These are phyloP conservation scores for Calypte anna DNA, from an alignment of 2,113 vertebrate species.

Conservation along the genomic window DNA sequence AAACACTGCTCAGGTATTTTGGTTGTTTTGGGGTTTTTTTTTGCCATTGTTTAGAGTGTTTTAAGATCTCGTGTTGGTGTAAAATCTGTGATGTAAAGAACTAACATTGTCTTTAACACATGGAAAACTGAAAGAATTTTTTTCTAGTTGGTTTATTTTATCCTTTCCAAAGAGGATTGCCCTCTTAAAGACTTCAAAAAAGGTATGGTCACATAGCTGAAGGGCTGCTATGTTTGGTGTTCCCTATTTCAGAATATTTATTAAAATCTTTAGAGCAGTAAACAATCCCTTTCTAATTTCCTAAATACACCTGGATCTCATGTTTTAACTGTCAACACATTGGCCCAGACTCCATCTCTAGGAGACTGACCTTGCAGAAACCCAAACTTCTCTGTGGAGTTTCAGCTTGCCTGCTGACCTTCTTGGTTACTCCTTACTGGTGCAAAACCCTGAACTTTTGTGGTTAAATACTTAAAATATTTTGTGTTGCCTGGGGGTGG, in stretches of 20 bases:
- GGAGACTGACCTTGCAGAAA: background rate
- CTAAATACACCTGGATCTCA: background rate
- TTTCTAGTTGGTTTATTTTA: background rate
- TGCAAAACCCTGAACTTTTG: background rate
- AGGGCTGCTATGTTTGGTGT: background rate
- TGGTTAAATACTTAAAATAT: background rate
- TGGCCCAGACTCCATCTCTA: background rate
- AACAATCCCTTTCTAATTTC: background rate
- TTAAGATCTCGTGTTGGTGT: background rate
- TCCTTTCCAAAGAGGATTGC: background rate
- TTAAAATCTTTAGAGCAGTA: background rate
- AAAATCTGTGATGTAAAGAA: background rate
- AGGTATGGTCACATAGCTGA: rapidly evolving
- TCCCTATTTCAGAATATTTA: background rate
- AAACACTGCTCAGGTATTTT: constrained; percentile 74
- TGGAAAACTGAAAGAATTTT: background rate
- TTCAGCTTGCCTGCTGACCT: background rate
- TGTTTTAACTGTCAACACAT: rapidly evolving
- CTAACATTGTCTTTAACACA: background rate
- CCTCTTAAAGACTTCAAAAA: background rate
- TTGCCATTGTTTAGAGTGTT: background rate
- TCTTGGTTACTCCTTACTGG: background rate
- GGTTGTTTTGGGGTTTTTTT: background rate
- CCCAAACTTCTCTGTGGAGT: background rate
- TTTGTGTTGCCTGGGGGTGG: background rate